Percentiles rank a stretch among this genome's conserved stretches.
Conservation (phyloP, 2,113 vertebrate species). For the Edolisoma coerulescens region DNA sequence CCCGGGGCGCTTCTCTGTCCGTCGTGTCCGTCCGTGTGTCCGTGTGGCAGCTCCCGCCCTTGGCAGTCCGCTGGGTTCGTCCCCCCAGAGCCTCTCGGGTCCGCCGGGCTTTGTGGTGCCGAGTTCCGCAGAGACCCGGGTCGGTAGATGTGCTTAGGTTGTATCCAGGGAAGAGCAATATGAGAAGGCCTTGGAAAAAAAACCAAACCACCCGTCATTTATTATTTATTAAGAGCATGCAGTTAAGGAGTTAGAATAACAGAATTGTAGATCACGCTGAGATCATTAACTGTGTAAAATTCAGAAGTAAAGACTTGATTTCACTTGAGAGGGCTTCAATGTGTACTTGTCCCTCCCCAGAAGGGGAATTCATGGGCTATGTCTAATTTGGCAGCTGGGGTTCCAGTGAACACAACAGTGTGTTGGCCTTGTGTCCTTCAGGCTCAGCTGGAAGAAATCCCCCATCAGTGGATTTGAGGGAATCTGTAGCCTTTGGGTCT, state of each 20-base stretch:
- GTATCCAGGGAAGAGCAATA: fast-evolving
- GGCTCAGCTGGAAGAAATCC: not conserved
- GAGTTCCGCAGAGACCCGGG: not conserved
- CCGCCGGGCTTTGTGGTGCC: not conserved
- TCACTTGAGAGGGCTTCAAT: not conserved
- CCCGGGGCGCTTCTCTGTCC: not conserved
- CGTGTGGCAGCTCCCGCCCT: not conserved
- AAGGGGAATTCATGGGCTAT: fast-evolving
- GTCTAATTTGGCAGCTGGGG: fast-evolving
- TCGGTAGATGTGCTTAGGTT: not conserved
- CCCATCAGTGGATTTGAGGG: fast-evolving
- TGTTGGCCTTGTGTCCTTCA: not conserved
- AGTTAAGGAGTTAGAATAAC: not conserved
- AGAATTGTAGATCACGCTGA: not conserved
- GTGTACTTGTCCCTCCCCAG: fast-evolving
- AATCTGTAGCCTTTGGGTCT: not conserved
- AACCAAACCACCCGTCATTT: not conserved
- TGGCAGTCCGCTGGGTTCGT: fast-evolving
- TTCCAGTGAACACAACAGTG: fast-evolving
- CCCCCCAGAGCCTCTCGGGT: not conserved
- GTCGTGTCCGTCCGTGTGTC: not conserved
- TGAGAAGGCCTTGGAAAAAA: not conserved
- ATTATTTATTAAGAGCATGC: not conserved
- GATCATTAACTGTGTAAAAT: not conserved
- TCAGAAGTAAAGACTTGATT: not conserved